Percentiles rank a stretch among this genome's conserved stretches.
These are phyloP conservation scores for Penaeus indicus DNA, from an alignment of 1,140 invertebrate species.

Conservation along the genomic window DNA sequence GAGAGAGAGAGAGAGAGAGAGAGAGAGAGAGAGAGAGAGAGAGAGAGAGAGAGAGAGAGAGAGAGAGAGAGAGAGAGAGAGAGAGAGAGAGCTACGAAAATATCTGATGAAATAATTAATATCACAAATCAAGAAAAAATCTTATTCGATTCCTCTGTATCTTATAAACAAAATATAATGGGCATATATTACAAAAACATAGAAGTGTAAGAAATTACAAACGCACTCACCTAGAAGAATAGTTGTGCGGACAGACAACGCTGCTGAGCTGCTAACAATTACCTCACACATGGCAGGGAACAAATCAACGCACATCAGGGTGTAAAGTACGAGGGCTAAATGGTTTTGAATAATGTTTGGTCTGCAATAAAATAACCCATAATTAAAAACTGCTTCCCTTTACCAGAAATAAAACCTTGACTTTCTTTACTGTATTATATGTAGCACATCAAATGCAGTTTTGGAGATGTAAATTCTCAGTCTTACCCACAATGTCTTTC, in stretches of 20 bases:
- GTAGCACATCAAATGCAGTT: too few relatives aligned
- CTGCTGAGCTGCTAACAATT: slow-evolving; percentile 87
- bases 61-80: slow-evolving; percentile 10
- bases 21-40: too few relatives aligned
- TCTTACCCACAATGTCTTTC: slow-evolving; percentile 28
- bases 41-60: slow-evolving; percentile 4
- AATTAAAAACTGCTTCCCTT: neutral
- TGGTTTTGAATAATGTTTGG: slow-evolving; percentile 93
- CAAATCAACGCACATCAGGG: slow-evolving; percentile 87
- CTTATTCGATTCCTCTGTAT: neutral
- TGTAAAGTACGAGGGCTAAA: slow-evolving; percentile 87
- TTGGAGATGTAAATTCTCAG: too few relatives aligned
- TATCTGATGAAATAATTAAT: too few relatives aligned
- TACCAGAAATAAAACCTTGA: too few relatives aligned
- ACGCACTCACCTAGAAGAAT: slow-evolving; percentile 80
- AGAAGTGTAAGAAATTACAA: neutral
- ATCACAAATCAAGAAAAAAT: too few relatives aligned
- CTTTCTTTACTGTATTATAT: too few relatives aligned
- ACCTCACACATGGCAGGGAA: slow-evolving; percentile 92
- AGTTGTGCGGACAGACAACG: slow-evolving; percentile 90
- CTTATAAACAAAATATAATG: too few relatives aligned
- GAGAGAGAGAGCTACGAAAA: neutral
- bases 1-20: too few relatives aligned
- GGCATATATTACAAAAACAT: neutral
- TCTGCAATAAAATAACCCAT: slow-evolving; percentile 72